phyloP scores from a whole-genome alignment of 2,797 vertebrate species.

The Ptychobarbus kaznakovi region DNA sequence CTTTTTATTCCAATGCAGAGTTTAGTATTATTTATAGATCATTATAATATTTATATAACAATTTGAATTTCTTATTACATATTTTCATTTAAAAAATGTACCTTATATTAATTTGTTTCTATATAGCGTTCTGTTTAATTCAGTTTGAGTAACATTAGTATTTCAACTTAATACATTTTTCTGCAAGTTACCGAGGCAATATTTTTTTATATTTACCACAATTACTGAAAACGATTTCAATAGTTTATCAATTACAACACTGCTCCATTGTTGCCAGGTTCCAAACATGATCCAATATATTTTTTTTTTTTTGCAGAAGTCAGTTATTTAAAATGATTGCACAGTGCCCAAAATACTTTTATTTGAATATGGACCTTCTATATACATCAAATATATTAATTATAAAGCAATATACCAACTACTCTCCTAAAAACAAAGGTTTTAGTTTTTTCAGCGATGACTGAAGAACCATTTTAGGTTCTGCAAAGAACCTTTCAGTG shows the following conservation, averaged over 20 bases:
- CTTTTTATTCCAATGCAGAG: neutral
- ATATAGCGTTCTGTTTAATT: neutral
- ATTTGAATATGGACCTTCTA: neutral
- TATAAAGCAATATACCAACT: neutral
- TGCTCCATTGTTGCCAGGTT: neutral
- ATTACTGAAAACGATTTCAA: neutral
- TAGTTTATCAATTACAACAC: neutral
- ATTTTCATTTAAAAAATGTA: too few relatives aligned
- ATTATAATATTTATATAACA: too few relatives aligned
- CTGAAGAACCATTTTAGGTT: neutral
- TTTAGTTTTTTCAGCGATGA: neutral
- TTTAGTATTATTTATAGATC: neutral
- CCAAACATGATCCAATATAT: neutral
- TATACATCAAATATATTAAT: neutral
- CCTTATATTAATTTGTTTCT: neutral
- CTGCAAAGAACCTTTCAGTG: neutral
- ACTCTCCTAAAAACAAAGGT: neutral
- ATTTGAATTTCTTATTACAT: too few relatives aligned
- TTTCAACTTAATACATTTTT: neutral
- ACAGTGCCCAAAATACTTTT: neutral
- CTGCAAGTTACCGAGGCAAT: neutral
- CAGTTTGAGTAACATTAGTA: neutral
- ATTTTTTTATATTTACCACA: neutral
- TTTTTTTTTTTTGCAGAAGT: neutral
- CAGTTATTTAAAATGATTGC: neutral